Conservation (phyloP, 1,140 invertebrate species). For the Nilaparvata lugens region DNA sequence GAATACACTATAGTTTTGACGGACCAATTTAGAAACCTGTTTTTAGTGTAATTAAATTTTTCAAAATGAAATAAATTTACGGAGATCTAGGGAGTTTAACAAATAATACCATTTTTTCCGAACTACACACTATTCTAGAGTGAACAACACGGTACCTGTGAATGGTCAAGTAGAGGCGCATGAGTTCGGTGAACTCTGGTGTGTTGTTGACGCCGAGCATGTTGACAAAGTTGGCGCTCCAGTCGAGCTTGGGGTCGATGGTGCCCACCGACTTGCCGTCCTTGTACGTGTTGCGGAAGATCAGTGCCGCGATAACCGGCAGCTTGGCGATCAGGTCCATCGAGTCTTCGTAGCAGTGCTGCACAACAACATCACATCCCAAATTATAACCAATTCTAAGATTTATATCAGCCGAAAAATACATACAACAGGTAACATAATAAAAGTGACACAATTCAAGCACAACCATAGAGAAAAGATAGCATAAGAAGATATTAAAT, state of each 20-base stretch:
- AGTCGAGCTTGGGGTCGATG: constrained; percentile 84
- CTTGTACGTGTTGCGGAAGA: constrained; percentile 82
- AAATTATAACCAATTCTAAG: too few relatives aligned
- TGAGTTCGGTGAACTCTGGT: constrained; percentile 72
- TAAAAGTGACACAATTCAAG: too few relatives aligned
- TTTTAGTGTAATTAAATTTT: not conserved
- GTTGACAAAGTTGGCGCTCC: constrained; percentile 85
- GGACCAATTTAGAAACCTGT: too few relatives aligned
- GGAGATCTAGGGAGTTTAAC: too few relatives aligned
- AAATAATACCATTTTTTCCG: too few relatives aligned
- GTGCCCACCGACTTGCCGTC: constrained; percentile 79
- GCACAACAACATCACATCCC: constrained; percentile 22
- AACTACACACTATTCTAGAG: not conserved
- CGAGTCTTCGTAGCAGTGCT: constrained; percentile 80
- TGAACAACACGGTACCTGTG: constrained; percentile 55
- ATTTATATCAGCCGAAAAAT: too few relatives aligned
- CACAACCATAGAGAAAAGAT: too few relatives aligned
- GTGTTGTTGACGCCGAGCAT: constrained; percentile 88
- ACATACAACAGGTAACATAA: too few relatives aligned
- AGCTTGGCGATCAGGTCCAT: constrained; percentile 96
- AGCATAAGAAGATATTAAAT: too few relatives aligned
- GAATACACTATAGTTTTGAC: too few relatives aligned
- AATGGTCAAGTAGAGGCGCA: constrained; percentile 92
- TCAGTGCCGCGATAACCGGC: constrained; percentile 88
- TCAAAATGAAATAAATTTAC: not conserved